Evolutionary conservation across 2,113 vertebrate genomes (phyloP).

Genomic region (Fukomys damarensis): DNA sequence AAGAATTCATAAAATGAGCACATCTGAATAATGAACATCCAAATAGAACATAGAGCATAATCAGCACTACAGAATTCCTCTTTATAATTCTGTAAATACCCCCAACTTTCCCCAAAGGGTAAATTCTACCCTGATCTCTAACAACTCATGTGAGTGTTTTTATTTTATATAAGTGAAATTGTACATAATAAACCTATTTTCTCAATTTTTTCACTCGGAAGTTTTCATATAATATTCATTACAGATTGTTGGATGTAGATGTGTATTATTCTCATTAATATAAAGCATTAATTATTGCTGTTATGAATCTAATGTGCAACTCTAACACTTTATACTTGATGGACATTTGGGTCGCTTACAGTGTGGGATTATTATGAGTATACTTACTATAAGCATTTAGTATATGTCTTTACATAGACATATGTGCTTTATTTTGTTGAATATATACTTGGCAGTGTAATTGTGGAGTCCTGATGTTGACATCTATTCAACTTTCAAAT

Average conservation of each 20-base stretch:
- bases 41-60: not conserved
- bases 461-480: not conserved
- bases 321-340: not conserved
- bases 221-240: not conserved
- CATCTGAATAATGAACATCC: not conserved
- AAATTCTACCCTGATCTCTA: not conserved
- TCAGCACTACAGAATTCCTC: not conserved
- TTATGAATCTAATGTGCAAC: not conserved
- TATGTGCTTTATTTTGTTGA: slow-evolving; percentile 24
- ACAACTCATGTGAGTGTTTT: not conserved
- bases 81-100: not conserved
- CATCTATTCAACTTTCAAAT: not conserved
- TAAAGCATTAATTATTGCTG: not conserved
- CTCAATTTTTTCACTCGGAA: not conserved
- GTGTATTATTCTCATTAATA: not conserved
- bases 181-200: not conserved
- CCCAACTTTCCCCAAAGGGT: not conserved
- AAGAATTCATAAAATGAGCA: not conserved
- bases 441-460: not conserved
- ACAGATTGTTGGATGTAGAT: not conserved
- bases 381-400: slow-evolving; percentile 16
- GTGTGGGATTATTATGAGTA: not conserved
- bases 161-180: not conserved
- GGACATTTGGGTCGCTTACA: not conserved
- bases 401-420: not conserved